phyloP scores from a whole-genome alignment of 2,113 vertebrate species.

The Pluvialis apricaria region DNA sequence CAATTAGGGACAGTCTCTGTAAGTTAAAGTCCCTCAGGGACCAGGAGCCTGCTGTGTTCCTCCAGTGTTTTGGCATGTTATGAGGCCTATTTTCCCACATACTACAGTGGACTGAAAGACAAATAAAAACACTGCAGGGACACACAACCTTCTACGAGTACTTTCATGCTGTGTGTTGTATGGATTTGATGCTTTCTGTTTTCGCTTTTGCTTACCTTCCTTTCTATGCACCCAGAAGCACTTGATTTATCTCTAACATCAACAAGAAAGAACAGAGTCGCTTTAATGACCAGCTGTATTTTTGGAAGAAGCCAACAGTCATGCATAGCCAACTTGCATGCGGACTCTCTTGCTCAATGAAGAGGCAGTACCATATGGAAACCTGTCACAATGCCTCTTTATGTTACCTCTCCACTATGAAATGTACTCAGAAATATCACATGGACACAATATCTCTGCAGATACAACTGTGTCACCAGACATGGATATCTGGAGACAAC shows the following conservation, averaged over 20 bases:
- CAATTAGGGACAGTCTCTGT: background rate
- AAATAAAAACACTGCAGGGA: background rate
- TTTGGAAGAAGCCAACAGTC: background rate
- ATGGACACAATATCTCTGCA: background rate
- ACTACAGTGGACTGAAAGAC: background rate
- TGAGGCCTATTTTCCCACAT: background rate
- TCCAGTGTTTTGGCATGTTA: background rate
- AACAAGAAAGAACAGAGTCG: background rate
- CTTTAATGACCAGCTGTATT: background rate
- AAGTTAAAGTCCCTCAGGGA: background rate
- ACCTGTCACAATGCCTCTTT: background rate
- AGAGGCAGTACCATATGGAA: constrained; percentile 13
- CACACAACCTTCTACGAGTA: background rate
- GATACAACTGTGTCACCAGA: background rate
- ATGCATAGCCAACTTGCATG: background rate
- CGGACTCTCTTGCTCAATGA: background rate
- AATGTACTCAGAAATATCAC: background rate
- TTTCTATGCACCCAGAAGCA: background rate
- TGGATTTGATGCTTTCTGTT: background rate
- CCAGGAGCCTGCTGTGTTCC: background rate
- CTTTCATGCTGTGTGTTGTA: background rate
- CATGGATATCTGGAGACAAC: background rate
- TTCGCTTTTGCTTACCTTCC: background rate
- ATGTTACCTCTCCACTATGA: background rate
- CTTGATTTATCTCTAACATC: background rate